Base-by-base conservation (phyloP, 2,888 invertebrate species). In the Plebejus anna region DNA sequence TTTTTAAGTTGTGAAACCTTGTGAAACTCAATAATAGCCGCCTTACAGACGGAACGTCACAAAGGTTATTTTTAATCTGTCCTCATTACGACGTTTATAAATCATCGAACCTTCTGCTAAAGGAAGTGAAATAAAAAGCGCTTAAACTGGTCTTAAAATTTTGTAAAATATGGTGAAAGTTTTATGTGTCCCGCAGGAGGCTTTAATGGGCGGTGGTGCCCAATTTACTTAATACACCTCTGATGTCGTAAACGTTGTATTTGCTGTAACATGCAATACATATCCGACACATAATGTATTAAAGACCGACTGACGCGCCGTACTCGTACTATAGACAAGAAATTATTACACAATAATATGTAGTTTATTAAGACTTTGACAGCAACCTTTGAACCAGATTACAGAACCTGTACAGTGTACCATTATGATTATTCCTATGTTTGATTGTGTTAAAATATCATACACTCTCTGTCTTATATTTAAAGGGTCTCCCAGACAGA, bases 71-170 rank as follows among this genome's bases (percentile, higher is more conserved):
- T 66, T 36, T 36, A 66, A 66, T 66, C 66, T 66, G 32, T 66
- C 66, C 16, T 66, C 66, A 66, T 66, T 66, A 66, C 66, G 66
- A 66, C 32, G 36, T 32, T 9, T 66, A 66, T 66, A 66, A 66
- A 66, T 66, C 66, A 16, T 32, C 66, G 32, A 28, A 66, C 32
- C 66, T 66, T 61, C 61, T 28, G 28, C 61, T 32, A 32, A 66
- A 66, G 66, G 36, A 32, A 66, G 66, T 66, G 22, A 66, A 66
- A 66, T 61, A 61, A 66, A 59, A 66, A 66, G 66, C 32, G 5
- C 66, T 66, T 66, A 32, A 66, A 66, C 66, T 66, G 66, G 66
- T 36, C 66, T 66, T 66, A 36, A 66, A 66, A 66, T 66, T 66
- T 66, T 36, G 66, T 66, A 16, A 66, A 66, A 66, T 66, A 66